Conservation (phyloP, 2,113 vertebrate genomes). For the Hystrix brachyura region DNA sequence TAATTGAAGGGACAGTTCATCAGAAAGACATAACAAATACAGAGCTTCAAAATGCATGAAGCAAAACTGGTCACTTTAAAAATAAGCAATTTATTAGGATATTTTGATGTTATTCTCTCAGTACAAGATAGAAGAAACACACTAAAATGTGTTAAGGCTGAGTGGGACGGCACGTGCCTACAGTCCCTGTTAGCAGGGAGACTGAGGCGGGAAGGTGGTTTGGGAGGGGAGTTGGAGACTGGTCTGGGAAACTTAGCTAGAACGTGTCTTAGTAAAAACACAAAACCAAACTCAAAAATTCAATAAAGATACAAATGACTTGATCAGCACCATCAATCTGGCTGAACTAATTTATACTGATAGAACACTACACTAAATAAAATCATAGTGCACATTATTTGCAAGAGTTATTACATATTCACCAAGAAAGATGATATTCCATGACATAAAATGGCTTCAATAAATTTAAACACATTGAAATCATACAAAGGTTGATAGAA, state of each 20-base stretch:
- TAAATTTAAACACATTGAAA: background rate
- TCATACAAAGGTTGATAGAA: background rate
- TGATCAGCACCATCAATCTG: background rate
- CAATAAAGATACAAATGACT: background rate
- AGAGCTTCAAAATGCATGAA: background rate
- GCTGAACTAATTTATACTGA: background rate
- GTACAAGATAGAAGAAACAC: background rate
- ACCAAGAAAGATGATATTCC: background rate
- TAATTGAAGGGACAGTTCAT: background rate
- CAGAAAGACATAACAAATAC: background rate
- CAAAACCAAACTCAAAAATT: background rate
- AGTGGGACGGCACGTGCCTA: background rate
- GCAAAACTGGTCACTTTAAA: background rate
- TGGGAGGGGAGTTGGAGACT: background rate
- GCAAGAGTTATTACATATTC: background rate
- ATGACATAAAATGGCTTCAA: background rate
- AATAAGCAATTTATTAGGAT: background rate
- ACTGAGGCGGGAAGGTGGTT: background rate
- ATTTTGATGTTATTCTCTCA: background rate
- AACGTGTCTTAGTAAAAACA: background rate
- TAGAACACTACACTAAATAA: background rate
- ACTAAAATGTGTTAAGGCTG: background rate
- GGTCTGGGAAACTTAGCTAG: background rate
- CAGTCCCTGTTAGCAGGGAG: background rate
- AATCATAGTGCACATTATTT: background rate